phyloP scores from a whole-genome alignment of 2,113 vertebrate genomes.

The Mohoua ochrocephala region DNA sequence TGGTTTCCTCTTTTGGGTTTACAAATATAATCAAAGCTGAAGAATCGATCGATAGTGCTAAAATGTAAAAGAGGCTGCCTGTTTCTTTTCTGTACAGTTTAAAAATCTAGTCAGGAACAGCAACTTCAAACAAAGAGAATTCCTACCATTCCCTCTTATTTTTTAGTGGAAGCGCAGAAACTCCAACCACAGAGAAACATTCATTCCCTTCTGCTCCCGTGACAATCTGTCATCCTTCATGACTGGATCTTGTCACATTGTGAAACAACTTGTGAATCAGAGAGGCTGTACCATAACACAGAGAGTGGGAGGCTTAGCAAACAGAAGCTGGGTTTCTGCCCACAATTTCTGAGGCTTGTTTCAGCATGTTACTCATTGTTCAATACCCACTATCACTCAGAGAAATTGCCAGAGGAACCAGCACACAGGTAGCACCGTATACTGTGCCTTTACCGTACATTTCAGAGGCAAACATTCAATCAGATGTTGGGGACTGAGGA shows the following conservation, averaged over 20 bases:
- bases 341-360: background rate
- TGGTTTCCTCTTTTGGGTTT: background rate
- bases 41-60: background rate
- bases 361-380: background rate
- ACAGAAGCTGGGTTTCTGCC: background rate
- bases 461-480: background rate
- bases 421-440: background rate
- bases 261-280: background rate
- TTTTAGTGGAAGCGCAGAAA: background rate
- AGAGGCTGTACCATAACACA: background rate
- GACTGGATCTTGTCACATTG: background rate
- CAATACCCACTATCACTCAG: background rate
- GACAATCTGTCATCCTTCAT: background rate
- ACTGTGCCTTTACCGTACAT: background rate
- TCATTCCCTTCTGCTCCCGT: background rate
- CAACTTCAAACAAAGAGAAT: background rate
- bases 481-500: background rate
- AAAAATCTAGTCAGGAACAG: background rate
- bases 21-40: background rate
- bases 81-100: background rate
- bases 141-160: background rate
- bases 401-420: background rate
- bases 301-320: background rate
- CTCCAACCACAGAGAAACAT: accelerated
- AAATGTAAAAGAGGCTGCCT: background rate